A percentile compares a stretch with the other conserved stretches of the same genome.
Conservation (phyloP, 2,888 invertebrate species). For the Spilarctia lutea region DNA sequence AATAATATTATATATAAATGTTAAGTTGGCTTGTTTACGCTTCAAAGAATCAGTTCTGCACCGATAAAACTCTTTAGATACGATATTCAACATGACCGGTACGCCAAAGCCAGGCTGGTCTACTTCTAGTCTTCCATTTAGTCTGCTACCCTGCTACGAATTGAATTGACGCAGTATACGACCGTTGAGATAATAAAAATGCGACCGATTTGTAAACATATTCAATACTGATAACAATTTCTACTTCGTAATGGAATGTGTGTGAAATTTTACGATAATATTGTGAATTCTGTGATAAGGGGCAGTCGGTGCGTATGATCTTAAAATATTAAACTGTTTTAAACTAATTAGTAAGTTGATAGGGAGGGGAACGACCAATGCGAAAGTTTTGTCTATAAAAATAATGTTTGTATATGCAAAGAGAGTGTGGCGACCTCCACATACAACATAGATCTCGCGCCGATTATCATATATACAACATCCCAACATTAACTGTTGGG, state of each 20-base stretch:
- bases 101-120: too few species aligned
- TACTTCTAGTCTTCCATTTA: not conserved
- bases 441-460: too few species aligned
- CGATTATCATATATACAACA: too few species aligned
- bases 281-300: not conserved
- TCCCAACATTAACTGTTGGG: too few species aligned
- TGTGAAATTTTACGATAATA: conserved; percentile 16
- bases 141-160: not conserved
- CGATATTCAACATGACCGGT: too few species aligned
- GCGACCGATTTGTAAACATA: conserved; percentile 11
- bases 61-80: too few species aligned
- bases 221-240: not conserved
- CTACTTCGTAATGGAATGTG: conserved; percentile 2
- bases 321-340: conserved; percentile 3
- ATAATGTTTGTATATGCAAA: not conserved
- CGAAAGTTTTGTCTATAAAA: not conserved
- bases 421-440: too few species aligned
- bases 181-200: conserved; percentile 7
- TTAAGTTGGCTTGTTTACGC: too few species aligned
- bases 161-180: not conserved
- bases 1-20: too few species aligned
- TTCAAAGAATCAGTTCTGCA: too few species aligned
- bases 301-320: conserved; percentile 20
- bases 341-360: conserved; percentile 16
- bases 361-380: not conserved